Conservation (phyloP, 2,113 vertebrate genomes). For the Merops nubicus region DNA sequence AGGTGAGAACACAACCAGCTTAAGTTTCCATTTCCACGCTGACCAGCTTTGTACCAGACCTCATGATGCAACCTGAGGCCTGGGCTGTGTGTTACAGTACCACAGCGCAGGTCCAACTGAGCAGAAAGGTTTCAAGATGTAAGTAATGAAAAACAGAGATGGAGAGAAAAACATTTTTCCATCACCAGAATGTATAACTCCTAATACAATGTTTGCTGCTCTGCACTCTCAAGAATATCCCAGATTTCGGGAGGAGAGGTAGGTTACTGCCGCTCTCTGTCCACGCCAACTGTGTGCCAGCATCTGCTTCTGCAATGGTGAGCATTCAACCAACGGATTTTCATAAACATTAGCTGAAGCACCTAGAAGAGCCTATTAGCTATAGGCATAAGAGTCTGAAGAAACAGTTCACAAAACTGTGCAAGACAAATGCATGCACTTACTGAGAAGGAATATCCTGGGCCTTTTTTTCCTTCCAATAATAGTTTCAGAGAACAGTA, state of each 20-base stretch:
- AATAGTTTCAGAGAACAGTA: background rate
- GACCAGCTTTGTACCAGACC: background rate
- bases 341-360: background rate
- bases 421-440: accelerated
- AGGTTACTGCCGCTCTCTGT: background rate
- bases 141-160: background rate
- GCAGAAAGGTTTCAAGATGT: background rate
- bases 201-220: background rate
- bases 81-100: background rate
- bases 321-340: background rate
- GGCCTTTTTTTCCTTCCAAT: background rate
- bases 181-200: accelerated
- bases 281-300: background rate
- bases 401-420: background rate
- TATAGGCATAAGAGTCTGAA: background rate
- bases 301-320: accelerated
- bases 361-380: background rate
- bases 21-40: background rate
- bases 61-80: background rate
- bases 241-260: accelerated
- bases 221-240: background rate
- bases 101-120: background rate
- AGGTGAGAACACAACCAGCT: background rate
- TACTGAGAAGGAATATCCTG: background rate
- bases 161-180: background rate